A percentile compares a stretch with the other conserved stretches of the same genome.
Evolutionary conservation across 2,888 invertebrate species (phyloP).

Genomic region (Microctonus brassicae): DNA sequence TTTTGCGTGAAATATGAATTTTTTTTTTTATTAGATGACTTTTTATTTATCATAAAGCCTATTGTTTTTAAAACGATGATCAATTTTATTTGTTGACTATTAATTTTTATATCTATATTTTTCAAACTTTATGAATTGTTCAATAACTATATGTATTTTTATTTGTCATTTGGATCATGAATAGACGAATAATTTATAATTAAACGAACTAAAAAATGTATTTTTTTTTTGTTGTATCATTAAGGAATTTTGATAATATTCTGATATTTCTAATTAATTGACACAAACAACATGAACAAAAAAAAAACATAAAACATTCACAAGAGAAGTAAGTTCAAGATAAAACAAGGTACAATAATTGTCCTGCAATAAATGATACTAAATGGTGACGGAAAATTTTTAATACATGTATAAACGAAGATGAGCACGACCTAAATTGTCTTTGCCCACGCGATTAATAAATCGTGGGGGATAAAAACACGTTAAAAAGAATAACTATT

Average conservation of each 20-base stretch:
- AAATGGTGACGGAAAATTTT: background rate
- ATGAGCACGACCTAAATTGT: background rate
- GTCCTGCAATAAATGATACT: background rate
- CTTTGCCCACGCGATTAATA: background rate
- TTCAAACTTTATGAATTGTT: conserved; percentile 1
- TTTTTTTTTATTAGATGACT: background rate
- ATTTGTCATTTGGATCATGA: background rate
- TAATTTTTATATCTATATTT: conserved; percentile 23
- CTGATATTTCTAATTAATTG: background rate
- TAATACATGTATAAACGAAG: background rate
- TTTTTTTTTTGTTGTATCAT: background rate
- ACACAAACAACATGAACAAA: background rate
- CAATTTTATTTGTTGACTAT: conserved; percentile 17
- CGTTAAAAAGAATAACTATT: background rate
- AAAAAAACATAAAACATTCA: background rate
- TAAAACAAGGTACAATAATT: background rate
- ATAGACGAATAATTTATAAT: background rate
- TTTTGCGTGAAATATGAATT: conserved; percentile 1
- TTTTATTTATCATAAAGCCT: background rate
- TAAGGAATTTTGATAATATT: background rate
- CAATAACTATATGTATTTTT: background rate
- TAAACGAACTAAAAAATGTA: background rate
- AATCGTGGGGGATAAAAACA: background rate
- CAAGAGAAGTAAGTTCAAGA: background rate
- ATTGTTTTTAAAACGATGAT: background rate